Evolutionary conservation across 2,113 vertebrate species (phyloP).

Genomic region (Oreochromis spilurus): DNA sequence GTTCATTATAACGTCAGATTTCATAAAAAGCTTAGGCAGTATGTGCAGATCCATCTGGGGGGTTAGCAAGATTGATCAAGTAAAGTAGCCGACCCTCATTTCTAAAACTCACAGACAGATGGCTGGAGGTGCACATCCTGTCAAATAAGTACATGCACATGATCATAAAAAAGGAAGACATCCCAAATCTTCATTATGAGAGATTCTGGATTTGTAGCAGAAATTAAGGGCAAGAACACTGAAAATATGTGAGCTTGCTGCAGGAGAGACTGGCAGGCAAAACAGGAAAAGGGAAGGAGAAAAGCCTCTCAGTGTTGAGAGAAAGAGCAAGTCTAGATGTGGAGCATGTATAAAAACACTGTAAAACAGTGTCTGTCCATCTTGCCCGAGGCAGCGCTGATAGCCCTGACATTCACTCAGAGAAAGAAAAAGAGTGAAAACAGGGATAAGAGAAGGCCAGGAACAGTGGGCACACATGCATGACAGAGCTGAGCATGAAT

Average conservation of each 20-base stretch:
- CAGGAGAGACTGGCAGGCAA: neutral
- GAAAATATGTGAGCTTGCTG: neutral
- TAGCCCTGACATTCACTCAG: constrained; percentile 5
- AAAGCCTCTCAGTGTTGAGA: neutral
- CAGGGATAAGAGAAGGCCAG: constrained; percentile 25
- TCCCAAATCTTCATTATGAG: neutral
- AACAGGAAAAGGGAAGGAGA: neutral
- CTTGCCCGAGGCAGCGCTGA: constrained; percentile 23
- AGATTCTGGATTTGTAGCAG: constrained; percentile 4
- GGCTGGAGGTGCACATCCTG: constrained; percentile 5
- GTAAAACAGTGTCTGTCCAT: constrained; percentile 26
- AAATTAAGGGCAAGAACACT: neutral
- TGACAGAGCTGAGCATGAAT: constrained; percentile 31
- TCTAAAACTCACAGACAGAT: constrained; percentile 6
- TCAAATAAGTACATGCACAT: neutral
- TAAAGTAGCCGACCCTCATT: constrained; percentile 1
- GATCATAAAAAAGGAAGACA: neutral
- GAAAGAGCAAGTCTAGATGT: neutral
- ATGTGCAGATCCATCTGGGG: constrained; percentile 7
- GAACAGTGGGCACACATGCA: constrained; percentile 28
- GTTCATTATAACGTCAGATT: constrained; percentile 45
- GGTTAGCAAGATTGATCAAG: constrained; percentile 33
- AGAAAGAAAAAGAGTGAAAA: constrained; percentile 25
- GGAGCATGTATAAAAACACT: constrained; percentile 21
- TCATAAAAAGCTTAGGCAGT: constrained; percentile 18